These are phyloP conservation scores for Meriones psammophilus DNA, from an alignment of 2,797 vertebrate species.

Conservation along the genomic window DNA sequence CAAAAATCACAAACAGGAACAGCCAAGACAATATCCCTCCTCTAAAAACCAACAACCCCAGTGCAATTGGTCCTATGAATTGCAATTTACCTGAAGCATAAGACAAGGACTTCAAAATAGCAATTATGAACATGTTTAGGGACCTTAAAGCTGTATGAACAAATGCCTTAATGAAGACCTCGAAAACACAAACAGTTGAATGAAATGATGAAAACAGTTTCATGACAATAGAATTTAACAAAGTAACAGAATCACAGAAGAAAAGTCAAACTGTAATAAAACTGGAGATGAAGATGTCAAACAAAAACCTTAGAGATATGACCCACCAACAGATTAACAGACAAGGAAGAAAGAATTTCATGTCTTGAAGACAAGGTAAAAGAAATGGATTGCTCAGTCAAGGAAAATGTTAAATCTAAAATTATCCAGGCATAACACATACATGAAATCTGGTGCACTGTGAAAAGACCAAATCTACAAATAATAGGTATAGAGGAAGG, in stretches of 20 bases:
- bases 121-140: neutral
- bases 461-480: neutral
- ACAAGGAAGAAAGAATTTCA: neutral
- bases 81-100: neutral
- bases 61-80: neutral
- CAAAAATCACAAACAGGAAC: neutral
- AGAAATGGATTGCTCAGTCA: neutral
- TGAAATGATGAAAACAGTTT: neutral
- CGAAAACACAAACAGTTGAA: neutral
- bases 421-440: neutral
- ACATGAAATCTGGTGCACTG: neutral
- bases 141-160: neutral
- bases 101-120: neutral
- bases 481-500: neutral
- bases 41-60: neutral
- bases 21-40: neutral
- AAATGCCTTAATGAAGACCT: neutral
- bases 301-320: neutral
- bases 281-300: neutral
- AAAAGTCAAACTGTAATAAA: neutral
- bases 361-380: neutral
- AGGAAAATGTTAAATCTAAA: constrained; percentile 10
- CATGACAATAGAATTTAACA: neutral
- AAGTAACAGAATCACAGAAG: neutral
- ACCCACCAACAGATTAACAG: neutral